These are phyloP conservation scores for Leptoteleia sp. DNA, from an alignment of 1,140 invertebrate species.

Conservation along the genomic window DNA sequence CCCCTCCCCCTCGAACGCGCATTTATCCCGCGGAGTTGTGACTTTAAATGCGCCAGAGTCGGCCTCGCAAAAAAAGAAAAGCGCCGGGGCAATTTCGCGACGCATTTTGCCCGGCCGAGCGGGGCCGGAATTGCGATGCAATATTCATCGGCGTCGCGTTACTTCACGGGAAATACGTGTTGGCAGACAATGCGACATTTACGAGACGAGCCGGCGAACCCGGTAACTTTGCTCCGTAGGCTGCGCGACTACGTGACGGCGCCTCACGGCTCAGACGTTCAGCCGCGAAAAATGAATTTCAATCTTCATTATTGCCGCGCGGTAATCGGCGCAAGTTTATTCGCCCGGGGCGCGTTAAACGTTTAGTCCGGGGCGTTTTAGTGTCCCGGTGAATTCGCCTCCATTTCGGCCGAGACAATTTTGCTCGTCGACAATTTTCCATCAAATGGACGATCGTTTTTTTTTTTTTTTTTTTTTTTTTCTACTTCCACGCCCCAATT, in stretches of 20 bases:
- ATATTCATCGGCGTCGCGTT: conserved; percentile 36
- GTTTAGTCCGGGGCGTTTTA: too few relatives aligned
- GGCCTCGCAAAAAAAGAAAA: too few relatives aligned
- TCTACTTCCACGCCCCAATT: too few relatives aligned
- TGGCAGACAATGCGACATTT: conserved; percentile 19
- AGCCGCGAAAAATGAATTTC: conserved; percentile 6
- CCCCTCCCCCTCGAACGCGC: background rate
- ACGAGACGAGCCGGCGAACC: conserved; percentile 9
- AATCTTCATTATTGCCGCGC: too few relatives aligned
- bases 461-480: too few relatives aligned
- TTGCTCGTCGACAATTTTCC: too few relatives aligned
- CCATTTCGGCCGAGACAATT: too few relatives aligned
- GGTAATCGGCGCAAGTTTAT: too few relatives aligned
- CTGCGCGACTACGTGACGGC: conserved; percentile 13
- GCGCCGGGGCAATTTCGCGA: conserved; percentile 19
- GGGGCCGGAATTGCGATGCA: conserved; percentile 25
- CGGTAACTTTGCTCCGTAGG: conserved; percentile 4
- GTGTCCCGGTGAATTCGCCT: background rate
- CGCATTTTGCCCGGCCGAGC: conserved; percentile 22
- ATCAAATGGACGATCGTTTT: too few relatives aligned
- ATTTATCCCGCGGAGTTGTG: conserved; percentile 20
- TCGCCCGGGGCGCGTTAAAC: too few relatives aligned
- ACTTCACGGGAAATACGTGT: conserved; percentile 18
- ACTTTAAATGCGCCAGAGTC: too few relatives aligned
- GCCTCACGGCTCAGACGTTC: background rate